These are phyloP conservation scores for Schizopygopsis malacanthus DNA, from an alignment of 2,797 vertebrate species.

Conservation along the genomic window DNA sequence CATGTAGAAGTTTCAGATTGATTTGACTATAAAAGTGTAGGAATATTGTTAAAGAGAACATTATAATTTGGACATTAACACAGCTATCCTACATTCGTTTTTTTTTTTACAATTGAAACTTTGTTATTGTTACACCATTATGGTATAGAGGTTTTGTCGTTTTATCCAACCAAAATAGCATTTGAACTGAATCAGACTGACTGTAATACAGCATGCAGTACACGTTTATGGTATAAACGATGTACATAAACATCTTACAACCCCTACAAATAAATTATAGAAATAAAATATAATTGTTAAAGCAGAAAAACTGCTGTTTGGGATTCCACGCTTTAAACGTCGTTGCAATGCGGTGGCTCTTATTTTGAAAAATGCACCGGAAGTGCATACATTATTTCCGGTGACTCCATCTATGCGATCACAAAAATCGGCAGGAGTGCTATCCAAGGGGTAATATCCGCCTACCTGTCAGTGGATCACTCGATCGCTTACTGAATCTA, in stretches of 20 bases:
- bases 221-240: background rate
- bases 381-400: background rate
- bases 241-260: background rate
- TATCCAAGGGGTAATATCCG: constrained; percentile 20
- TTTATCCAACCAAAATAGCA: background rate
- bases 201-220: background rate
- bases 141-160: background rate
- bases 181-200: background rate
- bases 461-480: constrained; percentile 21
- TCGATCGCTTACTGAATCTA: background rate
- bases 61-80: background rate
- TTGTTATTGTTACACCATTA: background rate
- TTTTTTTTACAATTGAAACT: background rate
- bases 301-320: background rate
- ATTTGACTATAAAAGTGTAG: background rate
- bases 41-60: background rate
- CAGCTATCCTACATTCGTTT: background rate
- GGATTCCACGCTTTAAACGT: background rate
- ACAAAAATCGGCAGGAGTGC: constrained; percentile 15
- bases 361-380: background rate
- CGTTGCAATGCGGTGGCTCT: background rate
- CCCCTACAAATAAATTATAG: background rate
- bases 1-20: background rate
- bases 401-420: constrained; percentile 21
- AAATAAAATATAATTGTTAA: background rate